phyloP scores from a whole-genome alignment of 2,797 vertebrate species.

The Semaprochilodus insignis region DNA sequence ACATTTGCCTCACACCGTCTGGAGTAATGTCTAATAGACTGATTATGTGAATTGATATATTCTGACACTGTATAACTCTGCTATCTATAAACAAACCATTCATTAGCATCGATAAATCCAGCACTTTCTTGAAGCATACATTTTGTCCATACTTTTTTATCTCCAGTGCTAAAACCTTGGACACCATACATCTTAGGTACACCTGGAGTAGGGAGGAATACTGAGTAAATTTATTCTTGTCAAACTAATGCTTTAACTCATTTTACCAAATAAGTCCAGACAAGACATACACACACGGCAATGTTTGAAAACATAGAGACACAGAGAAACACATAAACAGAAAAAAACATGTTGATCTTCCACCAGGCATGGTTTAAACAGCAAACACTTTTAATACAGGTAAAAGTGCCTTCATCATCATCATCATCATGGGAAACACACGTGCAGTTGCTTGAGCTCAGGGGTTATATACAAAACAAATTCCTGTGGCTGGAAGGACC shows the following conservation, averaged over 20 bases:
- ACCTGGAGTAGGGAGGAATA: too few species aligned
- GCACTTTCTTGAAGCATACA: too few species aligned
- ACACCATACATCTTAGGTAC: too few species aligned
- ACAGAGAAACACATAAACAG: neutral
- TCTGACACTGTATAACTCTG: too few species aligned
- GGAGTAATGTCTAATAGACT: too few species aligned
- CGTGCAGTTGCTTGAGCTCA: constrained; percentile 32
- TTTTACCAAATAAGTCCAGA: neutral
- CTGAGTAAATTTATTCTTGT: neutral
- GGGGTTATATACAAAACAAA: too few species aligned
- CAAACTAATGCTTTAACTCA: neutral
- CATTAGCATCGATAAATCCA: too few species aligned
- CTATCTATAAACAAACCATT: too few species aligned
- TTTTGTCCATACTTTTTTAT: too few species aligned
- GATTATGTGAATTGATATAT: too few species aligned
- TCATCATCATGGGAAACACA: neutral
- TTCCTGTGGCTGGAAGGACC: constrained; percentile 30
- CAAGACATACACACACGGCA: constrained; percentile 38
- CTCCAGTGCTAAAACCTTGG: too few species aligned
- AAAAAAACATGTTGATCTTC: neutral
- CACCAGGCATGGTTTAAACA: constrained; percentile 26
- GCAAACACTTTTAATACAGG: neutral
- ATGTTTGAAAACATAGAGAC: constrained; percentile 16
- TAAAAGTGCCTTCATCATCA: neutral
- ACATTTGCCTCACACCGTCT: too few species aligned